Conservation (phyloP, 2,888 invertebrate genomes). For the Thumatha senex region DNA sequence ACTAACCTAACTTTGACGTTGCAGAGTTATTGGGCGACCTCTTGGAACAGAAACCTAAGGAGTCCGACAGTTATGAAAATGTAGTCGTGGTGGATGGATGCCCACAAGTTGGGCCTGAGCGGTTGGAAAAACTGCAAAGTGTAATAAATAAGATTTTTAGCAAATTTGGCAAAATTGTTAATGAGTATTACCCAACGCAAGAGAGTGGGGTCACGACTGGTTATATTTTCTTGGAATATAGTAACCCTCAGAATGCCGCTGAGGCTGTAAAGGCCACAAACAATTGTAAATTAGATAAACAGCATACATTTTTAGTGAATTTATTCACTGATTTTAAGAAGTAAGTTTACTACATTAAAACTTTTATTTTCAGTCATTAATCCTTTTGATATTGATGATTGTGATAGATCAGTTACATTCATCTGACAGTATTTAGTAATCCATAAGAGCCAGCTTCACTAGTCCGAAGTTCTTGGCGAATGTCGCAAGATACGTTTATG, state of each 20-base stretch:
- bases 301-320: constrained; percentile 96
- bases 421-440: too few species aligned
- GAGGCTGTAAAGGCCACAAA: constrained; percentile 95
- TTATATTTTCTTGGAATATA: constrained; percentile 96
- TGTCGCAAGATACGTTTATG: too few species aligned
- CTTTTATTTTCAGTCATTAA: not conserved
- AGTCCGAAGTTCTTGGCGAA: too few species aligned
- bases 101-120: constrained; percentile 96
- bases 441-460: too few species aligned
- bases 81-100: constrained; percentile 98
- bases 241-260: constrained; percentile 91
- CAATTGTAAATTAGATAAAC: constrained; percentile 97
- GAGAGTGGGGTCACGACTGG: constrained; percentile 95
- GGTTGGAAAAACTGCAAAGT: constrained; percentile 95
- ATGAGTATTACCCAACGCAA: constrained; percentile 93
- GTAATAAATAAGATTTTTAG: constrained; percentile 96
- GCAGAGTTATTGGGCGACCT: constrained; percentile 96
- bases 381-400: too few species aligned
- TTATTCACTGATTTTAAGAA: constrained; percentile 98
- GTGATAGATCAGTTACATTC: too few species aligned
- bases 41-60: constrained; percentile 93
- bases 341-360: constrained; percentile 80
- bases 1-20: constrained; percentile 83
- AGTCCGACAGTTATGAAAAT: constrained; percentile 97
- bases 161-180: constrained; percentile 93